phyloP scores from a whole-genome alignment of 2,113 vertebrate genomes.

The Hypomesus transpacificus region DNA sequence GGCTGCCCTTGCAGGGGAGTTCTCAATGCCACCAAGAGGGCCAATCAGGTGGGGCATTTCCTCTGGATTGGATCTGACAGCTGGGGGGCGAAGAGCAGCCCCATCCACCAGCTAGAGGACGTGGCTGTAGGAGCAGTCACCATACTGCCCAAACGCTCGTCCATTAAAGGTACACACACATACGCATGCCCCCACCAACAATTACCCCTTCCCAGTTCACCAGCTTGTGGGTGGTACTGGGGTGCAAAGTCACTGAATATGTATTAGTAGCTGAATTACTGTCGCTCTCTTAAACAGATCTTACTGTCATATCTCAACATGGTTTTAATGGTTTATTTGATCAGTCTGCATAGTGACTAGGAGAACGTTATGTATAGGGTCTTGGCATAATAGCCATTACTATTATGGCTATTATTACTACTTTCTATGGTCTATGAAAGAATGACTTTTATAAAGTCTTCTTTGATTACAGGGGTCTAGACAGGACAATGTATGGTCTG shows the following conservation, averaged over 20 bases:
- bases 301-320: background rate
- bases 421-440: slow-evolving; percentile 44
- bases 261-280: too few relatives aligned
- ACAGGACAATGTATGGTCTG: slow-evolving; percentile 47
- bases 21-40: slow-evolving; percentile 89
- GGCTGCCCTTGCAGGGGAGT: slow-evolving; percentile 77
- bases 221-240: too few relatives aligned
- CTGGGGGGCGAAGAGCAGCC: slow-evolving; percentile 88
- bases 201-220: background rate
- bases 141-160: slow-evolving; percentile 89
- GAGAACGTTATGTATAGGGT: too few relatives aligned
- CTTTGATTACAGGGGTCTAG: slow-evolving; percentile 52
- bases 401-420: slow-evolving; percentile 46
- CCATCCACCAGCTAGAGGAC: slow-evolving; percentile 82
- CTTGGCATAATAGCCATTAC: slow-evolving; percentile 38
- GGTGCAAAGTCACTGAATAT: too few relatives aligned
- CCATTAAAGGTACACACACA: slow-evolving; percentile 80
- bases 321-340: slow-evolving; percentile 24
- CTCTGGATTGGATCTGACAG: slow-evolving; percentile 95
- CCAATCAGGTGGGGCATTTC: slow-evolving; percentile 88
- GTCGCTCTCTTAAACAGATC: too few relatives aligned
- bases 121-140: slow-evolving; percentile 89
- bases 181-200: background rate
- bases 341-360: slow-evolving; percentile 36
- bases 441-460: slow-evolving; percentile 43